These are phyloP conservation scores for Heliconius himera DNA, from an alignment of 1,140 invertebrate genomes.

Conservation along the genomic window DNA sequence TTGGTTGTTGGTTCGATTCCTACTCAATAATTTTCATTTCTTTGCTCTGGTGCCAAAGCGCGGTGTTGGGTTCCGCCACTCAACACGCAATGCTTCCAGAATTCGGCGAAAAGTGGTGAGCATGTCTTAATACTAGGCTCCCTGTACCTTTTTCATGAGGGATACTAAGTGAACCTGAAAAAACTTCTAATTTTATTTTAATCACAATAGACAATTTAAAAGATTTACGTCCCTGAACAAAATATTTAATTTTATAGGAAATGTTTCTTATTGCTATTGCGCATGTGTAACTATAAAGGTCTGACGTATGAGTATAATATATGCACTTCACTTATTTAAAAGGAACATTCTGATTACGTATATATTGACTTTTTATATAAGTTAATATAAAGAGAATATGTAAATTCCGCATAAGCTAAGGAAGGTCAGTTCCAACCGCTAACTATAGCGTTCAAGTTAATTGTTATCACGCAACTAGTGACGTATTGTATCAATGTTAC, in stretches of 20 bases:
- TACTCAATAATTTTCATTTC: too few species aligned
- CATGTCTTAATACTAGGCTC: too few species aligned
- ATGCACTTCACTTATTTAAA: background rate
- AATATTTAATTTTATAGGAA: background rate
- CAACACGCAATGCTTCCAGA: too few species aligned
- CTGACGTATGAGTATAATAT: background rate
- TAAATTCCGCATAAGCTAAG: conserved; percentile 13
- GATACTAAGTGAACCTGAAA: too few species aligned
- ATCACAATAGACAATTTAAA: background rate
- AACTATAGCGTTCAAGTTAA: conserved; percentile 11
- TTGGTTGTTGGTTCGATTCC: too few species aligned
- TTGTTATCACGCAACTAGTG: conserved; percentile 24
- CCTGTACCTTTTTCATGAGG: too few species aligned
- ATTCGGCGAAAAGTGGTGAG: too few species aligned
- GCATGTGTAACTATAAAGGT: conserved; percentile 26
- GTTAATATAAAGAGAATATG: conserved; percentile 10
- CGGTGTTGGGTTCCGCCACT: too few species aligned
- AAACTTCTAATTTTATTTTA: background rate
- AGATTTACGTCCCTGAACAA: conserved; percentile 37
- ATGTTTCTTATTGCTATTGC: conserved; percentile 28
- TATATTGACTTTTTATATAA: background rate
- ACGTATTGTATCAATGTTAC: conserved; percentile 11
- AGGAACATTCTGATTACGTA: conserved; percentile 2
- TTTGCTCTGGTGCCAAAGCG: too few species aligned
- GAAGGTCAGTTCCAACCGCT: conserved; percentile 18